Base-by-base conservation (phyloP, 2,113 vertebrate genomes). In the Clarias gariepinus region DNA sequence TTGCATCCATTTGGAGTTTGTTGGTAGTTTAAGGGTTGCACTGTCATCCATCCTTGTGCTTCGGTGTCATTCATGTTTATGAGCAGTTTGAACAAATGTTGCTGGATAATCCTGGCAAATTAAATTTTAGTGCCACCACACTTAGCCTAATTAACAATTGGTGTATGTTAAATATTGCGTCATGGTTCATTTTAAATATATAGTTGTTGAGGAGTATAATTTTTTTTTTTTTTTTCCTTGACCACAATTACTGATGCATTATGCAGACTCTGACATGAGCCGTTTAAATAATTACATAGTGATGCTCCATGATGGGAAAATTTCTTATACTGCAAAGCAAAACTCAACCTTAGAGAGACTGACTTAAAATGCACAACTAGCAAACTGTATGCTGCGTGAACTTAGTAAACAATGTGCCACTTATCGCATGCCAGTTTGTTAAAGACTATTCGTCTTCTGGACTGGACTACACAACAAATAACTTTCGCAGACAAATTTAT, bases 251-350 rank as follows among this genome's bases (percentile, higher is more conserved):
- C 21, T 61, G 69, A 79, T 87, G 81, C 60, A 41, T 83, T 64
- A 33, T 78, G 58, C 84, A 79, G 61, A 52, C n/a, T 68, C 73
- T 47, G 77, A 76, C 25, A 57, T 21, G 11, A 64, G 36, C 79
- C 83, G 64, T 85, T 83, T n/a, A 74, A 63, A 89, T 82, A 58
- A 85, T 79, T 74, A 66, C 57, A 80, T 63, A 52, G 25, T 89
- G 86, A 83, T 79, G 73, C 66, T 30, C 55, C 55, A 53, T 81
- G n/a, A 81, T 58, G 64, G 83, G 53, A 83, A 85, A 78, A 55
- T 28, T 41, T 55, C 81, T 68, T 19, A 28, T 71, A 64, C 8
- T 30, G 80, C 80, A 61, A 78, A 60, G 52, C 23, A 68, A 82
- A 80, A 64, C 47, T 76, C 25, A 3, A 52, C 84, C 84, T 36